Evolutionary conservation across 1,140 invertebrate genomes (phyloP), one percentile per base, ranked within the genome.

Genomic region (Drosophila santomea): DNA sequence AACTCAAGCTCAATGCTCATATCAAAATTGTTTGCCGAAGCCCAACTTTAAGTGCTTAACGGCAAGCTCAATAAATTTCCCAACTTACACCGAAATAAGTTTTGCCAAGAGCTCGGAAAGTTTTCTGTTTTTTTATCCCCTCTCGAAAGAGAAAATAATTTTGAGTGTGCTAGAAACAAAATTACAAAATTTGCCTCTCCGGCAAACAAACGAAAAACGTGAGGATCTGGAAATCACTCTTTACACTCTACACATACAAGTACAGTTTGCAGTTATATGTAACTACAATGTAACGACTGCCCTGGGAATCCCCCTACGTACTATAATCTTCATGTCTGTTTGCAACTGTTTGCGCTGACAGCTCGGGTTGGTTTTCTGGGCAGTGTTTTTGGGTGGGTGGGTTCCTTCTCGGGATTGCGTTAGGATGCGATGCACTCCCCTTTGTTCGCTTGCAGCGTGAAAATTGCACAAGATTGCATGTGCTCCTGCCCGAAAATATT

Each of bases 311-410:
- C 57, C 66, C 61, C 73, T 57, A 52, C 48, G 45, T 60, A 82
- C 58, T 56, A 83, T 88, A 88, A 88, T 88, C 83, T 89, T 88
- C 69, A 76, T 88, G 83, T 86, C 78, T 85, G 81, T 82, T 77
- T 76, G 83, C 83, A 88, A 88, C 83, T 88, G 83, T 88, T 86
- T 79, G 83, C 66, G 66, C 83, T 86, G 83, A 86, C 83, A 88
- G 83, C 73, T 76, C 15, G 28, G 71, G 17, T 48, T 62, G 45
- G 54, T 45, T 76, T 52, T 64, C 32, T 23, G 4, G 17, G 10
- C 32, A 2, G 32, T 11, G 10, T 8, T 12, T 41, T 11, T 32
- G 39, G 17, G 43, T 17, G 41, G 14, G 58, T 25, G 28, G 28
- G n/a, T 11, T n/a, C 7, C 3, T 15, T 23, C 14, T 38, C 17